A percentile compares a stretch with the other conserved stretches of the same genome.
Evolutionary conservation across 1,140 invertebrate genomes (phyloP).

Genomic region (Anastrepha obliqua): DNA sequence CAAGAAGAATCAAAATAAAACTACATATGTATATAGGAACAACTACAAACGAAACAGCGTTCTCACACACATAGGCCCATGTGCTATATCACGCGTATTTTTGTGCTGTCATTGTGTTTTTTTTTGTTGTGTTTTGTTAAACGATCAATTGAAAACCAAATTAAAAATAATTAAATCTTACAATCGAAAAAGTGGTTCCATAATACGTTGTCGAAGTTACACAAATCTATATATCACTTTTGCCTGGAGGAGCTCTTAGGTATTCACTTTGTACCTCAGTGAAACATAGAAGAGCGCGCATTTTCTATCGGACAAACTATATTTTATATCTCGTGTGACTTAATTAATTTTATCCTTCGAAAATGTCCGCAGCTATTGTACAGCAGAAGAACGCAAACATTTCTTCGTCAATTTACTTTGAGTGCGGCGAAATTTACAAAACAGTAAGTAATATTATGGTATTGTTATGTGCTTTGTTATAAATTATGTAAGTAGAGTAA

Average conservation of each 20-base stretch:
- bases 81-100: conserved; percentile 16
- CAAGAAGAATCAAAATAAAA: conserved; percentile 32
- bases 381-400: conserved; percentile 54
- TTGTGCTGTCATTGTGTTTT: conserved; percentile 26
- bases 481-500: neutral
- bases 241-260: neutral
- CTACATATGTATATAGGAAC: neutral
- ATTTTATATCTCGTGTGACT: neutral
- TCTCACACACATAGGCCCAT: conserved; percentile 3
- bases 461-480: too few relatives aligned
- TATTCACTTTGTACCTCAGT: conserved; percentile 2
- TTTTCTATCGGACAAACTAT: neutral
- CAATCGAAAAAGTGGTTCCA: conserved; percentile 9
- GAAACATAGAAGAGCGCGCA: neutral
- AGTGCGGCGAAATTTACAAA: conserved; percentile 55
- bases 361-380: conserved; percentile 57
- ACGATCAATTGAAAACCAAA: conserved; percentile 16
- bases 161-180: conserved; percentile 21
- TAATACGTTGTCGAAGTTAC: neutral
- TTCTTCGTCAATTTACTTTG: conserved; percentile 54
- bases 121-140: conserved; percentile 17
- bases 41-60: conserved; percentile 11
- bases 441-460: conserved; percentile 41
- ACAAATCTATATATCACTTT: neutral
- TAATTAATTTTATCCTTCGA: neutral